Base-by-base conservation (phyloP, 2,888 invertebrate genomes). In the Chalcis sispes region DNA sequence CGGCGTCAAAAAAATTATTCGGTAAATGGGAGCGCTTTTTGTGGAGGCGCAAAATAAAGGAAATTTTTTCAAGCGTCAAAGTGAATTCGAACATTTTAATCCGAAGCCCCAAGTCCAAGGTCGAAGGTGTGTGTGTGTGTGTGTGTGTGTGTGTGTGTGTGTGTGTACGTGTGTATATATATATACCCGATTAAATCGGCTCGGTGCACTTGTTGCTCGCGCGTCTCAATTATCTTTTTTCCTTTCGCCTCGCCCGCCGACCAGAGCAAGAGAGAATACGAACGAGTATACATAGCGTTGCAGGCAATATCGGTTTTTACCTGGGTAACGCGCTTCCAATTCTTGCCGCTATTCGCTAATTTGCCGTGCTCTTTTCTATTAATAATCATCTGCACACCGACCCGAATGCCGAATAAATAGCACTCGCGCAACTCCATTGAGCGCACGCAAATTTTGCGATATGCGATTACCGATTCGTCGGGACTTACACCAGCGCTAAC, bases 121-220 rank as follows among this genome's bases (percentile, higher is more conserved):
- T 80, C 81, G 79, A 80, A 81, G 79, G 80, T 79, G n/a, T n/a
- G n/a, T n/a, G n/a, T n/a, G n/a, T n/a, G n/a, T n/a, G n/a, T n/a
- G n/a, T n/a, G n/a, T n/a, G n/a, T n/a, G n/a, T n/a, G n/a, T n/a
- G n/a, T n/a, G n/a, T n/a, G n/a, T n/a, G n/a, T n/a, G n/a, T n/a
- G n/a, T n/a, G n/a, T n/a, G n/a, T n/a, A n/a, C n/a, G n/a, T n/a
- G n/a, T n/a, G n/a, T n/a, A n/a, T n/a, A n/a, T n/a, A n/a, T n/a
- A n/a, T n/a, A 80, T 79, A 80, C 78, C 80, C 79, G 82, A 80
- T 82, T 82, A 82, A 80, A 82, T 82, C 79, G 80, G 80, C 78
- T 81, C 78, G 78, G 78, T 80, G 78, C 81, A 82, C 82, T 82
- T 82, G 81, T 82, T 82, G 82, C 82, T 78, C 79, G 72, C 50